Percentiles rank a stretch among this genome's conserved stretches.
Conservation (phyloP, 2,888 invertebrate species). For the Camptogramma bilineatum region DNA sequence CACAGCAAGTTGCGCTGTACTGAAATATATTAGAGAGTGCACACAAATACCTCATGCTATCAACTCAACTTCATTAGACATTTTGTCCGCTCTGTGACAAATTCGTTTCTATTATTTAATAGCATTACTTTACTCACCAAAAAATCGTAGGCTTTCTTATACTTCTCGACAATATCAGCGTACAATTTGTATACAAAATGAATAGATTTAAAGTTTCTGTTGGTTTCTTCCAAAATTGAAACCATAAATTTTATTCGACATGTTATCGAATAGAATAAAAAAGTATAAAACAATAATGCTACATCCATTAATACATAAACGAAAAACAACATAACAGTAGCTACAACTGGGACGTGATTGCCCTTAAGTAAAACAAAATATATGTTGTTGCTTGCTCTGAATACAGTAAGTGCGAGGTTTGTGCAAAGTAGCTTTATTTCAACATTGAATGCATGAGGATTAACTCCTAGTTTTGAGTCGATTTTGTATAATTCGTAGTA, state of each 20-base stretch:
- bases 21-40: too few relatives aligned
- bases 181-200: conserved; percentile 18
- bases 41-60: too few relatives aligned
- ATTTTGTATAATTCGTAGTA: not conserved
- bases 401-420: not conserved
- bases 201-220: not conserved
- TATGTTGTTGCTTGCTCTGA: not conserved
- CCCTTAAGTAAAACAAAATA: not conserved
- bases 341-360: too few relatives aligned
- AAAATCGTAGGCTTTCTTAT: too few relatives aligned
- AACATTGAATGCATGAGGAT: not conserved
- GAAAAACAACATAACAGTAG: not conserved
- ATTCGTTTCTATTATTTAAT: too few relatives aligned
- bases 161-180: not conserved
- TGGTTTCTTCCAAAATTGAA: not conserved
- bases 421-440: conserved; percentile 1
- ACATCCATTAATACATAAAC: not conserved
- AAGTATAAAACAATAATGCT: conserved; percentile 8
- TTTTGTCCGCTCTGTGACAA: too few relatives aligned
- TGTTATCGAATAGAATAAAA: conserved; percentile 16
- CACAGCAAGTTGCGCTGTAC: too few relatives aligned
- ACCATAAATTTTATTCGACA: conserved; percentile 12
- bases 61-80: too few relatives aligned
- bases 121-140: too few relatives aligned
- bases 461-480: not conserved